A percentile compares a stretch with the other conserved stretches of the same genome.
These are phyloP conservation scores for Halichondria panicea DNA, from an alignment of 37 sponge, comb jelly and placozoan species.

Conservation along the genomic window DNA sequence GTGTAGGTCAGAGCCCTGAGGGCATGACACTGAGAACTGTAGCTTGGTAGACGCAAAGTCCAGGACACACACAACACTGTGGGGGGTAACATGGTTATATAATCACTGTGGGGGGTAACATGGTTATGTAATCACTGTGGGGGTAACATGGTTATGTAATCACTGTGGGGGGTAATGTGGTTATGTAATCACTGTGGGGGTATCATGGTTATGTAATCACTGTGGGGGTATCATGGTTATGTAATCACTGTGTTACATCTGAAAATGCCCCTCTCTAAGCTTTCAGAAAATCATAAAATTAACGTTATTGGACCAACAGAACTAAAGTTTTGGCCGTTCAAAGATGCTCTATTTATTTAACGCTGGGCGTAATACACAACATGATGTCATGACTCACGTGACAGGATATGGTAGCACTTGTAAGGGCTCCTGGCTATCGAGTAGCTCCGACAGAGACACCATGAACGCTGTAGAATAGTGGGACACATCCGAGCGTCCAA, in stretches of 20 bases:
- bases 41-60: constrained; percentile 14
- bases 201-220: too few species aligned
- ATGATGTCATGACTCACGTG: background rate
- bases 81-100: background rate
- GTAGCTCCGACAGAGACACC: constrained; percentile 31
- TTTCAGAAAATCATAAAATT: too few species aligned
- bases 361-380: background rate
- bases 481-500: background rate
- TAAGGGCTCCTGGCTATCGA: background rate
- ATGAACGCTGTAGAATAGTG: constrained; percentile 32
- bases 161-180: too few species aligned
- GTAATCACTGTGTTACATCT: too few species aligned
- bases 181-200: too few species aligned
- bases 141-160: too few species aligned
- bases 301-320: too few species aligned
- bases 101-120: background rate
- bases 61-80: constrained; percentile 43
- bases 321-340: too few species aligned
- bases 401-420: constrained; percentile 4
- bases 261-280: too few species aligned
- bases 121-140: background rate
- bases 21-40: too few species aligned
- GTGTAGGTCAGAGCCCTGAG: too few species aligned
- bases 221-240: too few species aligned
- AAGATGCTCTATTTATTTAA: background rate